Evolutionary conservation across 2,888 invertebrate genomes (phyloP), one percentile per base, ranked within the genome.

Genomic region (Chloroclystis v-ata): DNA sequence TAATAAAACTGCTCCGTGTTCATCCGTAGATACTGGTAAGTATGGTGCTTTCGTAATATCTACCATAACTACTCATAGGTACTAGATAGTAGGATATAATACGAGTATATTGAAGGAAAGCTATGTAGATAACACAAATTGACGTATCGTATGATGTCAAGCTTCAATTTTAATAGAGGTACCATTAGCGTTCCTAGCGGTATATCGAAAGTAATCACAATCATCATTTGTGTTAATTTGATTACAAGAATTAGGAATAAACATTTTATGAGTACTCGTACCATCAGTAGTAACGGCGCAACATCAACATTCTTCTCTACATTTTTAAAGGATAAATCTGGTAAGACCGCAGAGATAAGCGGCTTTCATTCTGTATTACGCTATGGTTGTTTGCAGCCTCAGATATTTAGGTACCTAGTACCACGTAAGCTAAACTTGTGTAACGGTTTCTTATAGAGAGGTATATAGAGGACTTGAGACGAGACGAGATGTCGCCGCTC

Each of bases 401-500:
- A 41, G 33, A 13, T 20, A 32, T 33, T 37, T 14, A n/a, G n/a
- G n/a, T n/a, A 30, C 13, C 20, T 16, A 13, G 28, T 35, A 11
- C 41, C 14, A 37, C 16, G 35, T 37, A 37, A 44, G 25, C 14
- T 35, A 35, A 37, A 39, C 20, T 48, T 58, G 52, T 56, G 39
- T 54, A 54, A 56, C 56, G 49, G 62, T 51, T 4, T 20, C 20
- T 5, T 20, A 58, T 41, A 54, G 52, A 50, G 55, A 52, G 50
- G 49, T 40, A 50, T 52, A 30, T 44, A 48, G 54, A 52, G 55
- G 48, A 40, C 54, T 52, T 56, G 52, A 48, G 69, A 64, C 74
- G 71, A 80, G 82, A 79, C 81, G 64, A 69, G 73, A 75, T 75
- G 80, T 77, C 80, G 77, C 82, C 81, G 72, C 60, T 76, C 82